Evolutionary conservation across 1,140 invertebrate genomes (phyloP).

Genomic region (Arctopsyche grandis): DNA sequence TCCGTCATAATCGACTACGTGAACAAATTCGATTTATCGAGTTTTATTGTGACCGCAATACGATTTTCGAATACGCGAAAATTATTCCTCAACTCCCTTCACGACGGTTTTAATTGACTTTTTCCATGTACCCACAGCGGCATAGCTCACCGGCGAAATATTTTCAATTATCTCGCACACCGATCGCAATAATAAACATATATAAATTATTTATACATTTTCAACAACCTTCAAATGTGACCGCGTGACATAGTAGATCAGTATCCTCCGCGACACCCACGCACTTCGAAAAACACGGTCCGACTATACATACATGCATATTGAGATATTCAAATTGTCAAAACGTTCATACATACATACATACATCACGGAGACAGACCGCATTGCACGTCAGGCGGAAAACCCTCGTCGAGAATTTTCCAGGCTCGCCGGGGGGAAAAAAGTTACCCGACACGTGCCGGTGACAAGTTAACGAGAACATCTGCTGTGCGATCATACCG

Average conservation of each 20-base stretch:
- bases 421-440: too few species aligned
- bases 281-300: too few species aligned
- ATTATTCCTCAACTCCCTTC: background rate
- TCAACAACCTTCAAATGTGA: constrained; percentile 23
- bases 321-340: background rate
- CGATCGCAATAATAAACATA: background rate
- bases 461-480: background rate
- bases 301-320: too few species aligned
- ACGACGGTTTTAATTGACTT: background rate
- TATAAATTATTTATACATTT: constrained; percentile 18
- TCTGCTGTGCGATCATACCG: background rate
- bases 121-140: background rate
- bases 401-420: too few species aligned
- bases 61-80: background rate
- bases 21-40: background rate
- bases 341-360: background rate
- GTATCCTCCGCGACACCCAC: background rate
- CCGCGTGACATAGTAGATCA: constrained; percentile 18
- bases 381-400: too few species aligned
- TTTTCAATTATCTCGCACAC: background rate
- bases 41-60: background rate
- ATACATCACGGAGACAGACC: too few species aligned
- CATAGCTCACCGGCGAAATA: too few species aligned
- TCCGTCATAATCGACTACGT: background rate
- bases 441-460: background rate